Percentiles rank a stretch among this genome's conserved stretches.
phyloP scores from a whole-genome alignment of 1,140 invertebrate genomes.

The Atta cephalotes region DNA sequence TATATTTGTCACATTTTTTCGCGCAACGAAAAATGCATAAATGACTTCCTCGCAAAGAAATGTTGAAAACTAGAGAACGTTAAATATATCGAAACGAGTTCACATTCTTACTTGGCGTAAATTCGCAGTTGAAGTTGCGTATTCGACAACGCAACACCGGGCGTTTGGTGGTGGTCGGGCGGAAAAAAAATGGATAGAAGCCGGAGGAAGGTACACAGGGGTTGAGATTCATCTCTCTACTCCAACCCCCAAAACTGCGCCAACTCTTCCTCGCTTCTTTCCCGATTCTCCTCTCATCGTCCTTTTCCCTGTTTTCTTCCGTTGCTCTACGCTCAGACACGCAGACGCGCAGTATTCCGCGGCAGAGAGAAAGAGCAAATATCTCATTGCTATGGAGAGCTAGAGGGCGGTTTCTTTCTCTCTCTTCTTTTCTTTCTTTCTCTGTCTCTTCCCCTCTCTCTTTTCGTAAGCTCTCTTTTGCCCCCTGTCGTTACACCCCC shows the following conservation, averaged over 20 bases:
- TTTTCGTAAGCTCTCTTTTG: slow-evolving; percentile 22
- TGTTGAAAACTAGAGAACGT: background rate
- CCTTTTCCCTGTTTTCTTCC: slow-evolving; percentile 32
- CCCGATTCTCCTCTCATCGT: background rate
- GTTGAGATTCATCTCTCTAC: slow-evolving; percentile 62
- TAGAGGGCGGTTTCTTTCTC: slow-evolving; percentile 30
- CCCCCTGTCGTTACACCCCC: slow-evolving; percentile 68
- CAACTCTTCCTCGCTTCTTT: slow-evolving; percentile 48
- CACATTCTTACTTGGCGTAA: slow-evolving; percentile 39
- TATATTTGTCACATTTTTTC: background rate
- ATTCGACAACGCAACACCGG: slow-evolving; percentile 45
- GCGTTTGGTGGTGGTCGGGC: slow-evolving; percentile 44
- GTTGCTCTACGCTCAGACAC: slow-evolving; percentile 2
- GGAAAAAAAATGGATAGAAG: slow-evolving; percentile 46
- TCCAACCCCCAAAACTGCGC: slow-evolving; percentile 29
- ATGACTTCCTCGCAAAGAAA: background rate
- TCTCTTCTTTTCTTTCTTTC: background rate
- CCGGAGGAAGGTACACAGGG: background rate
- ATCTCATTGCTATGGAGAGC: slow-evolving; percentile 58
- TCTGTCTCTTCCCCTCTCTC: background rate
- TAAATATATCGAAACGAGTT: background rate
- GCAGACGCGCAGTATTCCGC: slow-evolving; percentile 41
- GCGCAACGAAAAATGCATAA: background rate
- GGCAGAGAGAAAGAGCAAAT: slow-evolving; percentile 59
- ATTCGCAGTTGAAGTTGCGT: slow-evolving; percentile 29